Base-by-base conservation (phyloP, 2,888 invertebrate genomes). In the Penaeus monodon region DNA sequence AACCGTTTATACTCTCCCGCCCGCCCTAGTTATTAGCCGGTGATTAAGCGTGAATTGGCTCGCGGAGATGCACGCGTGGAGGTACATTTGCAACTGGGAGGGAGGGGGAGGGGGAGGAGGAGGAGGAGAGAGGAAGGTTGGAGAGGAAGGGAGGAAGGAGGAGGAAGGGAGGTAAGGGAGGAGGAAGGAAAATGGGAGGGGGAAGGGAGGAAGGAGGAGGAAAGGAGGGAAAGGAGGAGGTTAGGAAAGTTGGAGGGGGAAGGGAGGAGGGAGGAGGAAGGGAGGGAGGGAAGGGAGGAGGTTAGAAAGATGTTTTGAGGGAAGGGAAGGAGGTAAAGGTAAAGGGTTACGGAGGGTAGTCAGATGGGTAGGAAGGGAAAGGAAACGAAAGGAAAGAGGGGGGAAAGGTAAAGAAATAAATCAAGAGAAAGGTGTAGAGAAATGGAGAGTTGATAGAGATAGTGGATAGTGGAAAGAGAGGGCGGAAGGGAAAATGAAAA, bases 31-130 rank as follows among this genome's bases (percentile, higher is more conserved):
- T 57, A 57, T 57, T 57, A 57, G 57, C 57, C 57, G 57, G 57
- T 57, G 57, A 57, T 57, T 57, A 57, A 57, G 57, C 57, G 57
- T 57, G 49, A 29, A 77, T 49, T 77, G 77, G 63, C 57, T 77
- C 44, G 77, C 63, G n/a, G 77, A 27, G 27, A 44, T 57, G 77
- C 57, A 77, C 63, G 57, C 63, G 49, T 27, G 27, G 24, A 22
- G 77, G 44, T 27, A 57, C 77, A 77, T 49, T n/a, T 27, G 63
- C 38, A 63, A 49, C 77, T 12, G 27, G 24, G 38, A 20, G 22
- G 29, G 68, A 44, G 66, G 44, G 33, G 80, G 22, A 17, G 57
- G 57, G 57, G 14, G 17, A 17, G 33, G 22, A 27, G 68, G 10
- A 24, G 29, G 24, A 8, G 2, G 38, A 38, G n/a, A 20, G 8